Evolutionary conservation across 2,888 invertebrate genomes (phyloP).

Genomic region (Alcis repandata): DNA sequence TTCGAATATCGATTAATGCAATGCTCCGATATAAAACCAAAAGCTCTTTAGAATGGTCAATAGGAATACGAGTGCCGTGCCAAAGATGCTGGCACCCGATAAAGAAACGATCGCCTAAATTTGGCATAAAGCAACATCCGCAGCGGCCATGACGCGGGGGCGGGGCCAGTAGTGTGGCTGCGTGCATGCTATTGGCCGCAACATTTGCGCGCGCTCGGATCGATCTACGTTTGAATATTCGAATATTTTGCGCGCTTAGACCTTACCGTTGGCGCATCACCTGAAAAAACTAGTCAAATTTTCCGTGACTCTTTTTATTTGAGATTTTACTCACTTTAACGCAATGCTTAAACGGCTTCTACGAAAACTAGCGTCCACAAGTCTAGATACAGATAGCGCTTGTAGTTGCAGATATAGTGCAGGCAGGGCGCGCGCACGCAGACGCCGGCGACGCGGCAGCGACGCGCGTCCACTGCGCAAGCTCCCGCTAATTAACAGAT

Average conservation of each 20-base stretch:
- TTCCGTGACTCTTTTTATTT: too few species aligned
- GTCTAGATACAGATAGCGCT: not conserved
- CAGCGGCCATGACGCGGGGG: conserved; percentile 81
- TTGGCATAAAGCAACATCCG: conserved; percentile 75
- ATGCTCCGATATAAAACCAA: conserved; percentile 9
- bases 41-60: conserved; percentile 5
- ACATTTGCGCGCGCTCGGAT: conserved; percentile 62
- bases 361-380: not conserved
- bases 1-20: conserved; percentile 1
- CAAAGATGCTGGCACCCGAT: conserved; percentile 55
- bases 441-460: conserved; percentile 43
- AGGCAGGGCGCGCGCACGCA: conserved; percentile 41
- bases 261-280: conserved; percentile 7
- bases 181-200: conserved; percentile 77
- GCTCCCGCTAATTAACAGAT: conserved; percentile 76
- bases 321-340: too few species aligned
- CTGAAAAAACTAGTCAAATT: not conserved
- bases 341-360: too few species aligned
- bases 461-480: conserved; percentile 48
- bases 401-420: conserved; percentile 56
- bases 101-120: conserved; percentile 75
- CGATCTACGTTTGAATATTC: conserved; percentile 63
- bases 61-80: conserved; percentile 24
- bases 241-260: conserved; percentile 48
- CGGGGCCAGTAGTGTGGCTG: conserved; percentile 67